Conservation (phyloP, 2,113 vertebrate genomes). For the Mesoclemmys tuberculata region DNA sequence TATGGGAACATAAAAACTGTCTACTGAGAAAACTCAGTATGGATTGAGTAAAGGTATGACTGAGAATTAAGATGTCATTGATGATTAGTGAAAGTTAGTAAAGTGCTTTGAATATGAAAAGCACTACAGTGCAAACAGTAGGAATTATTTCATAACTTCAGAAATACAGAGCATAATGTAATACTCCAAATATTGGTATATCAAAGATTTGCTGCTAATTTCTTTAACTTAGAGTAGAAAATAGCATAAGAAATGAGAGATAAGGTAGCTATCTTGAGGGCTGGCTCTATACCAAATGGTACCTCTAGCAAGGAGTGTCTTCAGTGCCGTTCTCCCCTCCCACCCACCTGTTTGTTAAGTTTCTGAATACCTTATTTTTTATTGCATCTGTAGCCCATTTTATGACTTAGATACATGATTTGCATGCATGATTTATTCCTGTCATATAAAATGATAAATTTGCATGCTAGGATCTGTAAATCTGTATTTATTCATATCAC, state of each 20-base stretch:
- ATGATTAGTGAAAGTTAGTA: not conserved
- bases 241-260: not conserved
- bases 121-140: not conserved
- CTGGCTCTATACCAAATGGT: too few species aligned
- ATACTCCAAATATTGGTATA: not conserved
- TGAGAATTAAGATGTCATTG: too few species aligned
- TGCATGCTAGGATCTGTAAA: too few species aligned
- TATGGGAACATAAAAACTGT: not conserved
- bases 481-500: too few species aligned
- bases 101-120: not conserved
- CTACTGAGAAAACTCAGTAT: not conserved
- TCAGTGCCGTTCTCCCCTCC: too few species aligned
- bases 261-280: not conserved
- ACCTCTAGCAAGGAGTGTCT: too few species aligned
- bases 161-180: not conserved
- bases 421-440: too few species aligned
- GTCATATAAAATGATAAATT: too few species aligned
- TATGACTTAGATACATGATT: too few species aligned
- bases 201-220: not conserved
- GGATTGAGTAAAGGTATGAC: not conserved
- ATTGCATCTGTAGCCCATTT: too few species aligned
- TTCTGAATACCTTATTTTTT: too few species aligned
- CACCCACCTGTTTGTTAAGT: too few species aligned
- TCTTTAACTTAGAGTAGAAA: not conserved
- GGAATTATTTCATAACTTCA: constrained; percentile 11